Evolutionary conservation across 53 echinoderm and acorn worm genomes (phyloP).

Genomic region (Paracentrotus lividus): DNA sequence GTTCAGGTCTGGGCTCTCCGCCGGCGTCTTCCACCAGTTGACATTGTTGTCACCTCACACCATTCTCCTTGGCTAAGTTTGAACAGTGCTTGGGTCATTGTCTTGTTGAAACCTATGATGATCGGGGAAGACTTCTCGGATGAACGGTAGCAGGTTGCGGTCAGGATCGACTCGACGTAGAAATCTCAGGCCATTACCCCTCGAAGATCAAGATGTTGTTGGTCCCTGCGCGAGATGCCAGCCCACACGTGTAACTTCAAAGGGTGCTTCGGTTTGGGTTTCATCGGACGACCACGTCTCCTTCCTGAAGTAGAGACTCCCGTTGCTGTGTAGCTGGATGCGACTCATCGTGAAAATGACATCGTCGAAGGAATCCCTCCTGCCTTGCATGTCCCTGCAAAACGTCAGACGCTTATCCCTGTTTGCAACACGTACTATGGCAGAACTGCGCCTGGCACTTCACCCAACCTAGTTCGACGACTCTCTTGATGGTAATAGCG

Average conservation of each 20-base stretch:
- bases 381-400: background rate
- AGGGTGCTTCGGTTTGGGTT: too few relatives aligned
- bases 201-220: too few relatives aligned
- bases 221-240: too few relatives aligned
- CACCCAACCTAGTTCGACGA: too few relatives aligned
- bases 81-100: slow-evolving; percentile 77
- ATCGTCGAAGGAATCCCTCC: background rate
- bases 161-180: slow-evolving; percentile 39
- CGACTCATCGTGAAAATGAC: background rate
- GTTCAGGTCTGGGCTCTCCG: slow-evolving; percentile 75
- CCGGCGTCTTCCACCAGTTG: slow-evolving; percentile 77
- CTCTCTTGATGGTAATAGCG: background rate
- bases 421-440: background rate
- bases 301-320: background rate
- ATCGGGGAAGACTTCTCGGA: slow-evolving; percentile 18
- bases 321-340: background rate
- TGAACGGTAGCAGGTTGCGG: slow-evolving; percentile 68
- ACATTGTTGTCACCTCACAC: slow-evolving; percentile 50
- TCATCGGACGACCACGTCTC: background rate
- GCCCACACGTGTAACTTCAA: too few relatives aligned
- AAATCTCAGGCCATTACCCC: background rate
- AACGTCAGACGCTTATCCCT: background rate
- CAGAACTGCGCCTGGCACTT: too few relatives aligned
- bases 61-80: too few relatives aligned
- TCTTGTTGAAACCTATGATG: slow-evolving; percentile 72